Evolutionary conservation across 1,140 invertebrate genomes (phyloP).

Genomic region (Lordiphosa collinella): DNA sequence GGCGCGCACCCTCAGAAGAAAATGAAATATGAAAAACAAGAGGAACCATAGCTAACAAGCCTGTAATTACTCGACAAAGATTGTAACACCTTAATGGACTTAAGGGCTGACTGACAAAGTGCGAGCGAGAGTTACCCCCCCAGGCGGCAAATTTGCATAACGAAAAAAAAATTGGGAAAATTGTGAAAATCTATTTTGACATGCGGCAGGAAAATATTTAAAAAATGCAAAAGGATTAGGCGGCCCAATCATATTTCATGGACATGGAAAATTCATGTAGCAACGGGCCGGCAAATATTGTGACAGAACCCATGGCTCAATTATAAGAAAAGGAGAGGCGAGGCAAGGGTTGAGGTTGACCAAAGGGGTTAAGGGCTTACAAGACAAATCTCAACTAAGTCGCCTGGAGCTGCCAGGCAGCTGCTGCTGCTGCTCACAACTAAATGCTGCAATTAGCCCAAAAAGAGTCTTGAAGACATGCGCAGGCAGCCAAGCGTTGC

Average conservation of each 20-base stretch:
- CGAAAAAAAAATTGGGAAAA: conserved; percentile 14
- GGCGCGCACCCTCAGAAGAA: conserved; percentile 25
- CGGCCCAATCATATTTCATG: conserved; percentile 58
- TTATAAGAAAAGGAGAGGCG: conserved; percentile 31
- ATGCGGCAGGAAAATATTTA: conserved; percentile 68
- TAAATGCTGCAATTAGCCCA: conserved; percentile 68
- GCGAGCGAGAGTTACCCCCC: conserved; percentile 20
- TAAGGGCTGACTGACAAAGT: conserved; percentile 9
- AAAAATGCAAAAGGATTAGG: conserved; percentile 29
- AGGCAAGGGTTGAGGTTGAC: conserved; percentile 24
- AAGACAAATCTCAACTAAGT: conserved; percentile 50
- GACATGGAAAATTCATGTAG: conserved; percentile 33
- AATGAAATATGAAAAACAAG: conserved; percentile 7
- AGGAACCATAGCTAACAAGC: conserved; percentile 73
- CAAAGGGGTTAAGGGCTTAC: conserved; percentile 34
- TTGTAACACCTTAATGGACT: conserved; percentile 71
- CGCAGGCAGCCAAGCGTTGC: conserved; percentile 45
- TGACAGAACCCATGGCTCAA: conserved; percentile 58
- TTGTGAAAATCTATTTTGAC: conserved; percentile 57
- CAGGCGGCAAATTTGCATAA: conserved; percentile 62
- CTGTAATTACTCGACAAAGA: conserved; percentile 70
- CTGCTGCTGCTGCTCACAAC: conserved; percentile 22
- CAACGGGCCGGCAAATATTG: conserved; percentile 39
- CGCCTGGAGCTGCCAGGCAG: conserved; percentile 17
- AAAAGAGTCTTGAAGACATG: conserved; percentile 20